These are phyloP conservation scores for Hetaerina americana DNA, from an alignment of 1,140 invertebrate genomes.

Conservation along the genomic window DNA sequence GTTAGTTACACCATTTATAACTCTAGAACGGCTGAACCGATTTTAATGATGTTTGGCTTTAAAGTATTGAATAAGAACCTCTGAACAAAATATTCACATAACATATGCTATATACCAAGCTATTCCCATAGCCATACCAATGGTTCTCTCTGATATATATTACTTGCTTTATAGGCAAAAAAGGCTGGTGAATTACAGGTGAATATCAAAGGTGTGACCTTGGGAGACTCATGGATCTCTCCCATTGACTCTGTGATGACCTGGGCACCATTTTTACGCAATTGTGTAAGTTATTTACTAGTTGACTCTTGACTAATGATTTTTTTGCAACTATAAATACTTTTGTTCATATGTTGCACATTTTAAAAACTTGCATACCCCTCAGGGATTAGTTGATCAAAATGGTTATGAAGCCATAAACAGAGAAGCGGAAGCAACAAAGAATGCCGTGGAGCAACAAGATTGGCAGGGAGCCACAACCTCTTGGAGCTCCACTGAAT, in stretches of 20 bases:
- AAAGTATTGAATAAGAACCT: no score
- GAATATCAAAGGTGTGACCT: conserved; percentile 59
- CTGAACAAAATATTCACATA: no score
- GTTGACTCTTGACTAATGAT: no score
- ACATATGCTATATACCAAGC: no score
- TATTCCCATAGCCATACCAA: no score
- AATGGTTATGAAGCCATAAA: conserved; percentile 27
- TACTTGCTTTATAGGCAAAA: conserved; percentile 54
- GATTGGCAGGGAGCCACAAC: conserved; percentile 44
- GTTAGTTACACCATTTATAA: no score
- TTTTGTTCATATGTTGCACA: no score
- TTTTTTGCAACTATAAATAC: no score
- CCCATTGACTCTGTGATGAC: conserved; percentile 65
- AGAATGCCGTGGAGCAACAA: conserved; percentile 25
- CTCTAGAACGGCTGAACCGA: no score
- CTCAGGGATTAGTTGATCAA: conserved; percentile 36
- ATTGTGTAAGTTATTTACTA: conserved; percentile 41
- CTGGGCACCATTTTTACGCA: conserved; percentile 62
- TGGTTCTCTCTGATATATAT: no score
- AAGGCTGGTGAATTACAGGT: conserved; percentile 44
- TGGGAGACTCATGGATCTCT: conserved; percentile 78
- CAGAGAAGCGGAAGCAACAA: conserved; percentile 21
- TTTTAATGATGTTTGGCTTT: no score
- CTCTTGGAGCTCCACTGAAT: conserved; percentile 48
- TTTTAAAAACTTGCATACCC: background rate